Evolutionary conservation across 2,797 vertebrate genomes (phyloP), one percentile per base, ranked within the genome.

Genomic region (Parotocinclus haroldoi): DNA sequence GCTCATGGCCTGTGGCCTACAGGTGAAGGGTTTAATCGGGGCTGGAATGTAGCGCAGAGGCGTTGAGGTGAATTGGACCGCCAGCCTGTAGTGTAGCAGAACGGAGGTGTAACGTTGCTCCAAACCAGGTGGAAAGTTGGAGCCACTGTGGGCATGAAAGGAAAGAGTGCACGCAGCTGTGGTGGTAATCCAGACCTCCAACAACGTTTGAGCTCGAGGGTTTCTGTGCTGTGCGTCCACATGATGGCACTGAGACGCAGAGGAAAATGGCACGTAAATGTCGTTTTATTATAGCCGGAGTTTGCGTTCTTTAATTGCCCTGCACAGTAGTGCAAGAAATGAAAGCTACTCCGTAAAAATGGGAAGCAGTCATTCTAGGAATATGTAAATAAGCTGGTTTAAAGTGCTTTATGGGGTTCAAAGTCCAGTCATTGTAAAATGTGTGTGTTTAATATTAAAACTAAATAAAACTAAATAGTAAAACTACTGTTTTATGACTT

Each of bases 71-170:
- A 71, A 60, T 16, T 50, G 65, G 37, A 51, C 18, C 46, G 46
- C 17, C 53, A 48, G 14, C 8, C 27, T 27, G 46, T 18, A 66
- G 72, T 73, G 58, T 55, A 58, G 57, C 6, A 55, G 18, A 76
- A 71, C 69, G 59, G 71, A 85, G 82, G 80, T 84, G 84, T 75
- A 81, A 81, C 78, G 84, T 67, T 82, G 79, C 69, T 62, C 68
- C 76, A 71, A 72, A 76, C 73, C 81, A 84, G 85, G 85, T 87
- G 83, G 79, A 77, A 81, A 76, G 79, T 69, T 78, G 78, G 66
- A 81, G 73, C 79, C 44, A 7, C 42, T 51, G 67, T 48, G 2
- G 27, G 27, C 27, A 2, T 27, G 27, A 27, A 27, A 27, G 7
- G 40, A 19, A 7, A 45, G 19, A 55, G 45, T 69, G 12, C 65